Evolutionary conservation across 2,113 vertebrate genomes (phyloP).

Genomic region (Pseudorectes ferrugineus): DNA sequence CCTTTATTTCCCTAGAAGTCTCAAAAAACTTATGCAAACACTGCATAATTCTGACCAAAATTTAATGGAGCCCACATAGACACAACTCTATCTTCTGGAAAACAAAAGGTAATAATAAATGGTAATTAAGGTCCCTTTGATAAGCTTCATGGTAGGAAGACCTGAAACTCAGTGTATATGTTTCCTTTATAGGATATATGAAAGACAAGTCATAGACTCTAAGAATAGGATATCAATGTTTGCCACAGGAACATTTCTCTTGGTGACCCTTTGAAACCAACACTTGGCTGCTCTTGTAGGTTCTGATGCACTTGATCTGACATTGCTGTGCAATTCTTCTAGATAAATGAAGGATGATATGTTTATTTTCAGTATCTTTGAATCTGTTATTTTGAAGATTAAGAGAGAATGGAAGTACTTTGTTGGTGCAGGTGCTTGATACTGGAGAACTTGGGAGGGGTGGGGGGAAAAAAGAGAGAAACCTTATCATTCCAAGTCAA

Average conservation of each 20-base stretch:
- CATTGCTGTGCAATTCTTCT: neutral
- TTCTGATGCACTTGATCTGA: neutral
- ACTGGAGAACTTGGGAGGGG: neutral
- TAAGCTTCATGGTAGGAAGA: neutral
- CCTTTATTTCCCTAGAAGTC: neutral
- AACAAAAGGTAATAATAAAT: neutral
- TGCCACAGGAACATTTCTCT: neutral
- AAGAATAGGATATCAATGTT: neutral
- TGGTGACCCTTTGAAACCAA: neutral
- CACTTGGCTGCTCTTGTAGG: neutral
- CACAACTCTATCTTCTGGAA: neutral
- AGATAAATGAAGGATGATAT: neutral
- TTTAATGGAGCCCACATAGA: neutral
- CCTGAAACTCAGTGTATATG: neutral
- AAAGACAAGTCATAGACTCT: neutral
- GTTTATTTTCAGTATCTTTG: neutral
- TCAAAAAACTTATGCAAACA: neutral
- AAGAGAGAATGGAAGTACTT: neutral
- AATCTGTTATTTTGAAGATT: neutral
- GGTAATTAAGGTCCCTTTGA: neutral
- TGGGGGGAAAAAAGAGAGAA: fast-evolving
- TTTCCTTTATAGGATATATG: neutral
- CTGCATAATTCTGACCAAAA: neutral
- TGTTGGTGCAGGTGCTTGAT: neutral
- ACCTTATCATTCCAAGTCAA: neutral